Evolutionary conservation across 2,113 vertebrate genomes (phyloP).

Genomic region (Hylia prasina): DNA sequence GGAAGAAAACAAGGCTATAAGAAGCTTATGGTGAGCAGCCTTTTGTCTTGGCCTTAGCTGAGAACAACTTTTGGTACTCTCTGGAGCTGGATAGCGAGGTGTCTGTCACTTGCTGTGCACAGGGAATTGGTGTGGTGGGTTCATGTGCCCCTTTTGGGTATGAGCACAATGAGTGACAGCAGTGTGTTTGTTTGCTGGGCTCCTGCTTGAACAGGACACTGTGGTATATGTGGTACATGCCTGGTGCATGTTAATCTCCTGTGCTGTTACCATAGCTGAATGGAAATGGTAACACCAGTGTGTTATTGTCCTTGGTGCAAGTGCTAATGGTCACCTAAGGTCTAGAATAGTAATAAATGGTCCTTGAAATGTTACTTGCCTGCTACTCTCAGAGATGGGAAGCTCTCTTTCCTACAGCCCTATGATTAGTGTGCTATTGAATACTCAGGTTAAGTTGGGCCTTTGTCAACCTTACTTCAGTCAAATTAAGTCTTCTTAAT

Average conservation of each 20-base stretch:
- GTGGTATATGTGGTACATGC: rapidly evolving
- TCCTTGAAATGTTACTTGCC: background rate
- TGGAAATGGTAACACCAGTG: background rate
- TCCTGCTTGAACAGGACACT: background rate
- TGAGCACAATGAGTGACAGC: background rate
- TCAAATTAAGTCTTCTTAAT: background rate
- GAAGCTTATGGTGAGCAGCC: background rate
- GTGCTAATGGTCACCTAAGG: background rate
- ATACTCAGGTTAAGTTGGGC: background rate
- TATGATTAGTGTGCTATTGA: background rate
- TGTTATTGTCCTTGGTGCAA: background rate
- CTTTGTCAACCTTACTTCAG: background rate
- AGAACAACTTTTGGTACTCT: background rate
- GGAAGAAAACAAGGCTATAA: background rate
- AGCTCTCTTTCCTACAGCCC: background rate
- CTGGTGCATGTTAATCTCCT: background rate
- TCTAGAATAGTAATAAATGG: background rate
- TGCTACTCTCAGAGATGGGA: background rate
- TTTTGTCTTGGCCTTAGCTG: background rate
- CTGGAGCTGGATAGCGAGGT: rapidly evolving
- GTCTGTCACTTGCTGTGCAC: background rate
- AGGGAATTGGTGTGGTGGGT: background rate
- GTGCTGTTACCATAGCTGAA: background rate
- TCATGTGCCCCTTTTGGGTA: rapidly evolving
- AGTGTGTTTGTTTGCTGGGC: background rate